These are phyloP conservation scores for Heteronetta atricapilla DNA, from an alignment of 2,113 vertebrate species.

Conservation along the genomic window DNA sequence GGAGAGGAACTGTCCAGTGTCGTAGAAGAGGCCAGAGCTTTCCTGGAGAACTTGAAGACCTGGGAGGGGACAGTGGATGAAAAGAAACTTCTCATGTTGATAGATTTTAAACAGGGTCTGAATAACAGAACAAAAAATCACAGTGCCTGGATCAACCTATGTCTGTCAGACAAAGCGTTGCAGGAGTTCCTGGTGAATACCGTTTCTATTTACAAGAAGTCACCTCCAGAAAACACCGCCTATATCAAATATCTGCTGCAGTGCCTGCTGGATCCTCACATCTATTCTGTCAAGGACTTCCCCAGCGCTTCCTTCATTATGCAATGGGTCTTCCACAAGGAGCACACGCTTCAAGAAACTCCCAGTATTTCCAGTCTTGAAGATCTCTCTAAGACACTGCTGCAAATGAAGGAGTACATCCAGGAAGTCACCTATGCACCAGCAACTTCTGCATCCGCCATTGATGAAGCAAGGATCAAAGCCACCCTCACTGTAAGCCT, in stretches of 20 bases:
- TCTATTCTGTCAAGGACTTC: slow-evolving; percentile 62
- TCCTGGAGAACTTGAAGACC: slow-evolving; percentile 9
- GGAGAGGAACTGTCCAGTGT: slow-evolving; percentile 17
- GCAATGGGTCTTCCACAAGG: slow-evolving; percentile 48
- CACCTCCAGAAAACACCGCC: neutral
- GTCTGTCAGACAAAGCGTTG: slow-evolving; percentile 54
- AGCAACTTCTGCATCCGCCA: neutral
- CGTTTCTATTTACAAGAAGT: neutral
- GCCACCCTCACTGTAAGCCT: slow-evolving; percentile 17
- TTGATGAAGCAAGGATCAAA: slow-evolving; percentile 28
- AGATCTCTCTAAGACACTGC: slow-evolving; percentile 42
- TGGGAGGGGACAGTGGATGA: slow-evolving; percentile 30
- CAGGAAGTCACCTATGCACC: neutral
- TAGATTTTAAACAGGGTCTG: slow-evolving; percentile 43
- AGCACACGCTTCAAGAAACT: accelerated
- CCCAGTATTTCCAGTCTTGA: neutral
- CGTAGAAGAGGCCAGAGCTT: slow-evolving; percentile 3
- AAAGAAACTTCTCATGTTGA: neutral
- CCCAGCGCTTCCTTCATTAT: slow-evolving; percentile 34
- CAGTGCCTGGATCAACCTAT: slow-evolving; percentile 52
- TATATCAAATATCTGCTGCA: slow-evolving; percentile 44
- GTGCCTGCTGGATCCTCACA: slow-evolving; percentile 55
- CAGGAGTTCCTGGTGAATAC: slow-evolving; percentile 62
- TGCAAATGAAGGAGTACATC: slow-evolving; percentile 5
- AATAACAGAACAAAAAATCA: neutral